Base-by-base conservation (phyloP, 1,140 invertebrate genomes). In the Ceratina australensis region DNA sequence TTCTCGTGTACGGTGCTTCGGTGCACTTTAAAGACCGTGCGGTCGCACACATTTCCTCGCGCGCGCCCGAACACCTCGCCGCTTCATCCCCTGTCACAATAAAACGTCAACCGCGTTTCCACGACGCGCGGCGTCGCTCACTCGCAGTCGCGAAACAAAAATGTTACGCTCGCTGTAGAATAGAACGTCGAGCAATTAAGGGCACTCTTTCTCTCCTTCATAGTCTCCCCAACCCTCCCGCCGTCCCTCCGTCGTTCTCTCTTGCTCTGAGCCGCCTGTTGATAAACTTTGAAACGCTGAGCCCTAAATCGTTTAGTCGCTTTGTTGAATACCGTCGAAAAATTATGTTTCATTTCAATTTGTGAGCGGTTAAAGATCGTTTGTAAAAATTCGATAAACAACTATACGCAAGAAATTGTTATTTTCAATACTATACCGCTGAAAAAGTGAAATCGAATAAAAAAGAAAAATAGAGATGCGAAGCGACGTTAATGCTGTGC, bases 1-100 rank as follows among this genome's bases (percentile, higher is more conserved):
- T 80, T 76, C 74, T 82, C 60, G 47, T 50, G 26, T 57, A 22
- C 72, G 68, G 59, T 33, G 57, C 69, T 78, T 78, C 76, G 69
- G 26, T 65, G 74, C 84, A 85, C 66, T 79, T 66, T 82, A 56
- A 79, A 79, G 69, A 15, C 57, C n/a, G 42, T 72, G 65, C 61
- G 67, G 57, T 76, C 69, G 80, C 60, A 54, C 60, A 54, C 72
- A 69, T 59, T 72, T 33, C 18, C 49, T 54, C 65, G 47, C 49
- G 56, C 56, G 65, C 63, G 42, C 47, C 33, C 61, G 49, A 79
- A 75, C 54, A 59, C 65, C 65, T 80, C 71, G 61, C 65, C 33
- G 33, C 56, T 71, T 42, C 59, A 83, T 66, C 24, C 71, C 72
- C 72, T 42, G 47, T 56, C 76, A 72, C 49, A 78, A 74, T 75